Evolutionary conservation across 2,113 vertebrate genomes (phyloP).

Genomic region (Callipepla squamata): DNA sequence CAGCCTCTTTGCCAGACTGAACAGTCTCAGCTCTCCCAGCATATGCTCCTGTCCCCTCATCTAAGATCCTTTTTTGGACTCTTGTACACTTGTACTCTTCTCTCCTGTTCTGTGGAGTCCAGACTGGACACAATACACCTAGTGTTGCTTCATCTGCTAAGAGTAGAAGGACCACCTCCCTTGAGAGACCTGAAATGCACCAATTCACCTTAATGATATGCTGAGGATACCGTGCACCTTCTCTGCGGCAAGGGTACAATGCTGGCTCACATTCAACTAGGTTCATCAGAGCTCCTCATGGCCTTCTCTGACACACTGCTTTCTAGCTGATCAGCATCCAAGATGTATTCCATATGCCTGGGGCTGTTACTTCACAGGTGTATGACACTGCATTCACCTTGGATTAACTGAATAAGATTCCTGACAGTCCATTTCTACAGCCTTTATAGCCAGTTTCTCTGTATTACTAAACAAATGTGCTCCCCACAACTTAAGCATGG

Average conservation of each 20-base stretch:
- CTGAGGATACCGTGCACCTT: background rate
- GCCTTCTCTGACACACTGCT: background rate
- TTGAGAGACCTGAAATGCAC: background rate
- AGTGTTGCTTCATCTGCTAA: background rate
- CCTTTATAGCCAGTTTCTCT: background rate
- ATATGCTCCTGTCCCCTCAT: background rate
- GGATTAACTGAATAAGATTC: background rate
- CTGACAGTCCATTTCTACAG: background rate
- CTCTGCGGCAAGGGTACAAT: background rate
- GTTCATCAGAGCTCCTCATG: fast-evolving
- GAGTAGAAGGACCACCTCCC: background rate
- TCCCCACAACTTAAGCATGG: background rate
- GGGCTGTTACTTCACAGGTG: background rate
- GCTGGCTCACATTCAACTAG: background rate
- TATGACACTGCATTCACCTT: background rate
- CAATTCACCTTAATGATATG: background rate
- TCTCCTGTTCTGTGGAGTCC: background rate
- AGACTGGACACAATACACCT: background rate
- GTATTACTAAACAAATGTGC: background rate
- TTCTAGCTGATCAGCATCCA: background rate
- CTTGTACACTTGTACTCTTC: background rate
- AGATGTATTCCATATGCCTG: background rate
- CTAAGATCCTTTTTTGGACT: background rate
- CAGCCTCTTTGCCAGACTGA: background rate
- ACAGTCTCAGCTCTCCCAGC: background rate